Evolutionary conservation across 1,140 invertebrate genomes (phyloP).

Genomic region (Rhagoletis pomonella): DNA sequence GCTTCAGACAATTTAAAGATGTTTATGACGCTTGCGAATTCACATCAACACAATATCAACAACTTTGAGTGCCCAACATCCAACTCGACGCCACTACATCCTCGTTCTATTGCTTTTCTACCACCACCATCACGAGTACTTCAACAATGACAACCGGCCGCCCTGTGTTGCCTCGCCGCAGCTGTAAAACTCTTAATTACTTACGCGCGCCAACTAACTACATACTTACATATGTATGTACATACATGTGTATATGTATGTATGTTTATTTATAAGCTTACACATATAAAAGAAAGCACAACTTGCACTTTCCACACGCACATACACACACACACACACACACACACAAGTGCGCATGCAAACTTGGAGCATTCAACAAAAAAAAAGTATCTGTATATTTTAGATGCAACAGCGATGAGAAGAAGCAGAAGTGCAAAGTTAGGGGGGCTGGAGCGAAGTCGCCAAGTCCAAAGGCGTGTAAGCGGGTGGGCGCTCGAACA

Average conservation of each 20-base stretch:
- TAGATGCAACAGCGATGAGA: slow-evolving; percentile 19
- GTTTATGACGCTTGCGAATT: neutral
- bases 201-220: slow-evolving; percentile 33
- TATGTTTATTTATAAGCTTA: neutral
- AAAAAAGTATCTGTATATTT: neutral
- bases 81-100: neutral
- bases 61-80: neutral
- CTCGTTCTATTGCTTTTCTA: slow-evolving; percentile 23
- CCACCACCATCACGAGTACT: slow-evolving; percentile 6
- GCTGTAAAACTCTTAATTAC: slow-evolving; percentile 49
- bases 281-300: neutral
- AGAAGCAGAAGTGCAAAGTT: neutral
- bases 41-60: slow-evolving; percentile 13
- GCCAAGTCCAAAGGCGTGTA: neutral
- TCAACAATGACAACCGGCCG: slow-evolving; percentile 23
- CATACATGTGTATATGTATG: neutral
- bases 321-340: slow-evolving; percentile 10
- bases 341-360: neutral
- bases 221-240: neutral
- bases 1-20: slow-evolving; percentile 23
- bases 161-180: slow-evolving; percentile 5
- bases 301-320: slow-evolving; percentile 48
- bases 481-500: slow-evolving; percentile 12
- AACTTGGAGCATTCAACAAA: slow-evolving; percentile 5
- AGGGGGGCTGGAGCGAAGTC: neutral